Evolutionary conservation across 1,140 invertebrate species (phyloP).

Genomic region (Cryptotermes secundus): DNA sequence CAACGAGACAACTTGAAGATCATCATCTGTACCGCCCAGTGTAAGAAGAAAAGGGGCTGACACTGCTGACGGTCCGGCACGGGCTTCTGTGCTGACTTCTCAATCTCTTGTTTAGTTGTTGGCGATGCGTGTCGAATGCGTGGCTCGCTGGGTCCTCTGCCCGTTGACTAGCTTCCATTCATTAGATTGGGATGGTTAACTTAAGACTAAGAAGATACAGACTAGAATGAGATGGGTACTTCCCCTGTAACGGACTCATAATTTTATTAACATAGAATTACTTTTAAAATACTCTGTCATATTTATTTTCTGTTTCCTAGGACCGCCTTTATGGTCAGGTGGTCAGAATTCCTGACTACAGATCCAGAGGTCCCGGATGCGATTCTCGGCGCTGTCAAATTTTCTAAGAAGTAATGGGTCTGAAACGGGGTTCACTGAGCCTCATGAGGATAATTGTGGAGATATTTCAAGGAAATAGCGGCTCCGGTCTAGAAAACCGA

Average conservation of each 20-base stretch:
- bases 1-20: background rate
- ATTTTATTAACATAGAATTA: background rate
- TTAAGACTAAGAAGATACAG: background rate
- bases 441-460: no score
- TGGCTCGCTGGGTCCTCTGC: background rate
- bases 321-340: no score
- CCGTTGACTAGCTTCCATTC: background rate
- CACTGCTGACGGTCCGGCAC: background rate
- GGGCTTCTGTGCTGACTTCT: background rate
- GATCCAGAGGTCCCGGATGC: no score
- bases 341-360: no score
- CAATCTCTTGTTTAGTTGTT: constrained; percentile 12
- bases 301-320: background rate
- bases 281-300: background rate
- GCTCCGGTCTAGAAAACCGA: no score
- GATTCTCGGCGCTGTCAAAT: no score
- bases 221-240: background rate
- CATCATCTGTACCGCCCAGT: background rate
- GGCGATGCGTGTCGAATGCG: background rate
- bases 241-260: background rate
- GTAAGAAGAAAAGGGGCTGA: background rate
- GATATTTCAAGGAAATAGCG: no score
- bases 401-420: no score
- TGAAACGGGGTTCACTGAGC: no score
- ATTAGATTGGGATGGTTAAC: background rate